These are phyloP conservation scores for Novumbra hubbsi DNA, from an alignment of 2,797 vertebrate genomes.

Conservation along the genomic window DNA sequence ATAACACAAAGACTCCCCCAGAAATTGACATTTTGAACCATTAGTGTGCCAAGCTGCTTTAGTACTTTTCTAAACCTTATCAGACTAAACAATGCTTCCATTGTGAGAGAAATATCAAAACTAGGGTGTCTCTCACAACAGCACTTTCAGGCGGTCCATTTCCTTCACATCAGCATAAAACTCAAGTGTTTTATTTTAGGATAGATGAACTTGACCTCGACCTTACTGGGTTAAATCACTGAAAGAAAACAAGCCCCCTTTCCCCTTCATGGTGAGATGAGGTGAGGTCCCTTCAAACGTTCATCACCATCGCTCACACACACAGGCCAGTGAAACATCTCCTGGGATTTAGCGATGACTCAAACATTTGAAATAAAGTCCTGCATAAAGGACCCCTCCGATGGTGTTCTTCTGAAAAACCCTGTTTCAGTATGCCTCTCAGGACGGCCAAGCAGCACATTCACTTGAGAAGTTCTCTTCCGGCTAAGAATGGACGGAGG, in stretches of 20 bases:
- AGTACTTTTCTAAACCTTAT: not conserved
- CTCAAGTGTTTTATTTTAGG: conserved; percentile 27
- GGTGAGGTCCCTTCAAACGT: not conserved
- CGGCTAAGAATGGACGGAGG: not conserved
- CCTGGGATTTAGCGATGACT: not conserved
- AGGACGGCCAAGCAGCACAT: not conserved
- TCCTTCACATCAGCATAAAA: conserved; percentile 10
- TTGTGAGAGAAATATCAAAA: not conserved
- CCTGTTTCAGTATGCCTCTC: not conserved
- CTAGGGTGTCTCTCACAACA: not conserved
- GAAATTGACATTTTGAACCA: not conserved
- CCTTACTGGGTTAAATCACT: not conserved
- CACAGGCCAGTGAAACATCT: not conserved
- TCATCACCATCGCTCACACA: not conserved
- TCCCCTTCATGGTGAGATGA: not conserved
- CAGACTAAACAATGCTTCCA: conserved; percentile 4
- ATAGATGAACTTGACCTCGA: not conserved
- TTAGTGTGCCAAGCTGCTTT: not conserved
- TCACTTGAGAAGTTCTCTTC: not conserved
- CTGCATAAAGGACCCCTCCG: not conserved
- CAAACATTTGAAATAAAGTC: not conserved
- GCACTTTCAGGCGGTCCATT: not conserved
- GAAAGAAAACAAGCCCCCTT: not conserved
- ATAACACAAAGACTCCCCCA: not conserved
- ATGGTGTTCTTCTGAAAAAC: not conserved